Evolutionary conservation across 92 coral and sea anemone genomes (phyloP).

Genomic region (Parazoanthus atlanticus): DNA sequence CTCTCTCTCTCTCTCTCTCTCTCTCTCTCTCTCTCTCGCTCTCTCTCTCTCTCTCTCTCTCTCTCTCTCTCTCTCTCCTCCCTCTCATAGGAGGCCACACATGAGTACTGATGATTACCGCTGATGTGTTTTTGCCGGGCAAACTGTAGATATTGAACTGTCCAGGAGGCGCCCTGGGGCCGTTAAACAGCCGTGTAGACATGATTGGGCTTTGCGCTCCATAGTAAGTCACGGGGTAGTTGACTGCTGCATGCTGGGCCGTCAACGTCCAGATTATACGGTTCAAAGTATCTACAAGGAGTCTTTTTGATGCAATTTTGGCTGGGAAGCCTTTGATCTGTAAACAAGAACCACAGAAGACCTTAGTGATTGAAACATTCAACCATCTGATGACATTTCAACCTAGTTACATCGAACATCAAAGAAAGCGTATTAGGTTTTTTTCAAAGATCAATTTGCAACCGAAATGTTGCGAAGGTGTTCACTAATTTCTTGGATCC

Average conservation of each 20-base stretch:
- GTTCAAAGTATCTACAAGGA: constrained; percentile 66
- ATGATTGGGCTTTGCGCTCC: constrained; percentile 78
- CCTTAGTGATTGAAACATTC: neutral
- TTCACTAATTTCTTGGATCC: no score
- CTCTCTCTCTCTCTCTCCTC: no score
- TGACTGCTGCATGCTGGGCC: constrained; percentile 77
- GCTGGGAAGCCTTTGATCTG: constrained; percentile 81
- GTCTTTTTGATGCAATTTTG: constrained; percentile 39
- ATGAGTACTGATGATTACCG: no score
- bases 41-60: no score
- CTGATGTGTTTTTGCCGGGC: constrained; percentile 68
- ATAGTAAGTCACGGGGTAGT: constrained; percentile 75
- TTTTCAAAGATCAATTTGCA: neutral
- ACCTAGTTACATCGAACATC: no score
- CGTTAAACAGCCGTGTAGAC: constrained; percentile 86
- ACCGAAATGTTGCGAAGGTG: no score
- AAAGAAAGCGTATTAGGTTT: neutral
- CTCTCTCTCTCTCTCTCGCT: no score
- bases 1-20: no score
- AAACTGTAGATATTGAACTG: constrained; percentile 66
- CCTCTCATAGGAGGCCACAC: no score
- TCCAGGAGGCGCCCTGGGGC: constrained; percentile 60
- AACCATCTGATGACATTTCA: no score
- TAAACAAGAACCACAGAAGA: neutral
- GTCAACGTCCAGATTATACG: constrained; percentile 76